Base-by-base conservation (phyloP, 2,888 invertebrate genomes). In the Thysanoteuthis rhombus region DNA sequence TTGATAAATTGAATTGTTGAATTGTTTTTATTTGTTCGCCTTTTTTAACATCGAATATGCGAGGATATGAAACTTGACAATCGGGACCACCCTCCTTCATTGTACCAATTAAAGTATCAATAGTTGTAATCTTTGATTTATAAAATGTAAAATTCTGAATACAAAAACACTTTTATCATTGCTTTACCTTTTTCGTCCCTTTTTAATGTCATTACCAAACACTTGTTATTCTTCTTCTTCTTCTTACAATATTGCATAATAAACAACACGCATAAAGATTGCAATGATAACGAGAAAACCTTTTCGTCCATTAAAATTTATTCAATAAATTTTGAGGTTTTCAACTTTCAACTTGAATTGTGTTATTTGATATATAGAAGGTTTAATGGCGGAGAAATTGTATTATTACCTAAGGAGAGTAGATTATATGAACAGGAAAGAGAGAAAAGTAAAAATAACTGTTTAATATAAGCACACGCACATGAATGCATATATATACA, bases 221-320 rank as follows among this genome's bases (percentile, higher is more conserved):
- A 75, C n/a, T 75, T 75, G 75, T 75, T 75, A n/a, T 75, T 75
- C n/a, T 75, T 75, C 75, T 75, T 75, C n/a, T 75, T 75, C 58
- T 58, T 28, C 75, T 1, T 12, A 36, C n/a, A 75, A 36, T 19
- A 75, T n/a, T 75, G 2, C n/a, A 32, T 32, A 58, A 58, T 8
- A 58, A 5, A 25, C 28, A 32, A 12, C 32, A 75, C 22, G 22
- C 19, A 16, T 16, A n/a, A 75, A 75, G 75, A 36, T 75, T 75
- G 75, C 75, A 75, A 75, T 32, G 32, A 75, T 1, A 75, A n/a
- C 16, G 19, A 75, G 36, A 75, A 75, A 25, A 75, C 16, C 4
- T 4, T 75, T n/a, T n/a, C 75, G n/a, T 75, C 75, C 75, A 75
- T 75, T 75, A 75, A 16, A n/a, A 12, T 75, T 75, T n/a, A 75